Percentiles rank a stretch among this genome's conserved stretches.
Conservation (phyloP, 2,888 invertebrate genomes). For the Mesodorylaimus sp. region DNA sequence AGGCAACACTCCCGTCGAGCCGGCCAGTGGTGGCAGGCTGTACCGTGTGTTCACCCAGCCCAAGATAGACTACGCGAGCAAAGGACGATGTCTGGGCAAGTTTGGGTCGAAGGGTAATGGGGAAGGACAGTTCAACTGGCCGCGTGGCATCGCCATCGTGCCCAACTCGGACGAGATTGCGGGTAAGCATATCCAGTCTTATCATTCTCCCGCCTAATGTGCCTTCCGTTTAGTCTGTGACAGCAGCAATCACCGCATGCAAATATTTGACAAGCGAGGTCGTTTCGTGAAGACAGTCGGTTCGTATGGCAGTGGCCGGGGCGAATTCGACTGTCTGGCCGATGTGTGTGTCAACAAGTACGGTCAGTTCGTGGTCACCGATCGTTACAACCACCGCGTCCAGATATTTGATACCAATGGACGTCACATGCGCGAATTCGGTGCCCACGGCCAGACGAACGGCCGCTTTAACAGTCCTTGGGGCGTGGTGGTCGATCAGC, state of each 20-base stretch:
- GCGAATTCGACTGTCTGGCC: constrained; percentile 91
- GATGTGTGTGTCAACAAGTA: constrained; percentile 89
- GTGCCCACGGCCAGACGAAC: constrained; percentile 79
- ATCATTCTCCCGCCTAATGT: no score
- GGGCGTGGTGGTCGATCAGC: constrained; percentile 90
- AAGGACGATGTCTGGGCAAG: constrained; percentile 65
- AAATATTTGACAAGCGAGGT: constrained; percentile 78
- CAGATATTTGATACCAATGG: constrained; percentile 46
- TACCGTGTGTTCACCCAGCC: background rate
- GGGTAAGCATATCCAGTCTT: no score
- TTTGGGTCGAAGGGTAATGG: constrained; percentile 96
- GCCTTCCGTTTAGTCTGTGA: constrained; percentile 95
- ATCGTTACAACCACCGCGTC: constrained; percentile 80
- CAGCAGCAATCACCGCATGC: constrained; percentile 89
- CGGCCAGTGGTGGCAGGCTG: no score
- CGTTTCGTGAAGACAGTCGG: constrained; percentile 67
- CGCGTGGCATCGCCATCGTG: constrained; percentile 85
- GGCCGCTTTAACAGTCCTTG: constrained; percentile 77
- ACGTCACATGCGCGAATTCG: constrained; percentile 54
- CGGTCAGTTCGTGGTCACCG: constrained; percentile 88
- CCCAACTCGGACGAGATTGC: constrained; percentile 73
- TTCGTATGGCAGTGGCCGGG: constrained; percentile 78
- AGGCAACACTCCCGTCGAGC: no score
- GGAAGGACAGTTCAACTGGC: constrained; percentile 94
- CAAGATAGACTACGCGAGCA: constrained; percentile 15